phyloP scores from a whole-genome alignment of 2,113 vertebrate genomes.

The Gallinago jamesoni region DNA sequence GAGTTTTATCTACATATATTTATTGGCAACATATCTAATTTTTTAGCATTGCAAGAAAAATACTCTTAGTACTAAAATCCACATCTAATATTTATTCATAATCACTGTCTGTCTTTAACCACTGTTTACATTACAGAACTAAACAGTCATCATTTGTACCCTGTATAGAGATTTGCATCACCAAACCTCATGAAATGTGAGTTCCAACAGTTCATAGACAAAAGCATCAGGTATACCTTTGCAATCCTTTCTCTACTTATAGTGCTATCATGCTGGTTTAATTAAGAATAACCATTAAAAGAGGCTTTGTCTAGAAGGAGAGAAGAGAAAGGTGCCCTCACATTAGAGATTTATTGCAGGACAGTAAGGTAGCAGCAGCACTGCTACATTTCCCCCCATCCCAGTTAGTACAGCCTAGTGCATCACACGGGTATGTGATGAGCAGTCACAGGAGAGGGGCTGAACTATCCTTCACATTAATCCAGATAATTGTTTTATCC shows the following conservation, averaged over 20 bases:
- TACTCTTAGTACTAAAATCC: not conserved
- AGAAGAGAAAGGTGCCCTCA: not conserved
- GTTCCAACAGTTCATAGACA: not conserved
- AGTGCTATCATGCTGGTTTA: not conserved
- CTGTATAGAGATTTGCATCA: not conserved
- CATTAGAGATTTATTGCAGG: not conserved
- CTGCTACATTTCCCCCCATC: not conserved
- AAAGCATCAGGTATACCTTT: not conserved
- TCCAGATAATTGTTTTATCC: not conserved
- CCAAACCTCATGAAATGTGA: not conserved
- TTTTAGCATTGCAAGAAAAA: not conserved
- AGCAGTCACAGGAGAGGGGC: not conserved
- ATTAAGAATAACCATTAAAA: not conserved
- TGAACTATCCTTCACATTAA: not conserved
- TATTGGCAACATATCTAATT: not conserved
- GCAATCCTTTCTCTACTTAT: not conserved
- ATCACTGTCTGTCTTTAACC: not conserved
- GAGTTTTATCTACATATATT: not conserved
- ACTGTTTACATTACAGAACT: not conserved
- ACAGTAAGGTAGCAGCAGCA: not conserved
- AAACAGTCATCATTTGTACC: not conserved
- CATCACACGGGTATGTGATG: fast-evolving
- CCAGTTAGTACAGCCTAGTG: not conserved
- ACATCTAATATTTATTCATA: not conserved
- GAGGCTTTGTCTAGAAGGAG: not conserved